These are phyloP conservation scores for Coremacera marginata DNA, from an alignment of 2,888 invertebrate species.

Conservation along the genomic window DNA sequence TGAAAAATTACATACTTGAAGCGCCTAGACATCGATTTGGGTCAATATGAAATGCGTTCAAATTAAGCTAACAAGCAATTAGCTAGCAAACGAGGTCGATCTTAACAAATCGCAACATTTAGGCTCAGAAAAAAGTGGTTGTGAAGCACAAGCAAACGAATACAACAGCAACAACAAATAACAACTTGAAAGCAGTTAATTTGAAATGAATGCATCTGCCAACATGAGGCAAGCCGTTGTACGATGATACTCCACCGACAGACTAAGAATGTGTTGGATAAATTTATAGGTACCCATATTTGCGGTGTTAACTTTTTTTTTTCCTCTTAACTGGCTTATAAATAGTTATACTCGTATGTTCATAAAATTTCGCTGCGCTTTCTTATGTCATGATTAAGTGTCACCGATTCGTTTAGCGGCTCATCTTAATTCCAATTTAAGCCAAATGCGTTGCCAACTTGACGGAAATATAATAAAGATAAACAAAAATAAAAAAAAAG, in stretches of 20 bases:
- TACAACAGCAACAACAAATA: constrained; percentile 25
- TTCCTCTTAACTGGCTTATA: not conserved
- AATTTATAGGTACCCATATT: too few species aligned
- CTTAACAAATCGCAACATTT: constrained; percentile 2
- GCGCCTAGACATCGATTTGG: not conserved
- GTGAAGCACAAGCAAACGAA: not conserved
- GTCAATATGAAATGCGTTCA: constrained; percentile 4
- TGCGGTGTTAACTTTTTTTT: too few species aligned
- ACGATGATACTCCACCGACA: too few species aligned
- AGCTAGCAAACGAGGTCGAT: constrained; percentile 10
- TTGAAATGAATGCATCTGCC: not conserved
- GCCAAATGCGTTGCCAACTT: constrained; percentile 25
- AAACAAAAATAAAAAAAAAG: not conserved
- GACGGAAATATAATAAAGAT: constrained; percentile 8
- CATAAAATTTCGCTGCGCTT: constrained; percentile 58
- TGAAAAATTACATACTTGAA: not conserved
- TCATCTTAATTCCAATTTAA: constrained; percentile 29
- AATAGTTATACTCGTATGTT: not conserved
- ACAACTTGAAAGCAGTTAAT: not conserved
- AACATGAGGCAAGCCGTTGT: not conserved
- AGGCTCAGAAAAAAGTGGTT: not conserved
- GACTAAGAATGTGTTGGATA: too few species aligned
- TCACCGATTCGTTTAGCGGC: constrained; percentile 42
- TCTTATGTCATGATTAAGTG: constrained; percentile 62
- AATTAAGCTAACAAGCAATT: constrained; percentile 14